Conservation (phyloP, 2,113 vertebrate genomes). For the Perca fluviatilis region DNA sequence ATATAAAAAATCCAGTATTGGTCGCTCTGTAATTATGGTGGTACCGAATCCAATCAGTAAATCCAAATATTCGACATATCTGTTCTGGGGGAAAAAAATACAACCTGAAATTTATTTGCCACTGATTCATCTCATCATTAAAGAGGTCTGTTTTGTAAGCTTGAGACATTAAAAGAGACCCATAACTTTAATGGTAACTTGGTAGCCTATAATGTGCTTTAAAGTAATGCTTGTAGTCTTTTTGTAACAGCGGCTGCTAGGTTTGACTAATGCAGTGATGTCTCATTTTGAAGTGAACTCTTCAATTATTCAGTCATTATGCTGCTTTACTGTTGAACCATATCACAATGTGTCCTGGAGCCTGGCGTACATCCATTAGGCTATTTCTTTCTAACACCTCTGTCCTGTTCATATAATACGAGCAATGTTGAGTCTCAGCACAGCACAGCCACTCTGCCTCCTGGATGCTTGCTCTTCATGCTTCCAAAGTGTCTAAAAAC, state of each 20-base stretch:
- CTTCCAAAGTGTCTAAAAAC: constrained; percentile 82
- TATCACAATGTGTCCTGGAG: constrained; percentile 35
- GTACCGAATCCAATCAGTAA: neutral
- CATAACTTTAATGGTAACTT: constrained; percentile 15
- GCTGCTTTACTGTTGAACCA: constrained; percentile 34
- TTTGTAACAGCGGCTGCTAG: constrained; percentile 7
- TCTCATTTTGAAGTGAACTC: constrained; percentile 52
- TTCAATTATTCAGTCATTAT: constrained; percentile 60
- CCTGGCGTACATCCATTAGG: constrained; percentile 54
- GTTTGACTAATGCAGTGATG: constrained; percentile 50
- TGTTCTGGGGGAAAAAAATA: neutral
- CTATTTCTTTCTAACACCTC: constrained; percentile 33
- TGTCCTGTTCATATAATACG: constrained; percentile 47
- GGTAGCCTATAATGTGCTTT: constrained; percentile 30
- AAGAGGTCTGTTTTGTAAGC: constrained; percentile 12
- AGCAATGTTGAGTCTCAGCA: constrained; percentile 55
- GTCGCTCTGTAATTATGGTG: neutral
- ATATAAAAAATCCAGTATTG: neutral
- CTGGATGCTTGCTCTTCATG: constrained; percentile 79
- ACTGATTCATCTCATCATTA: constrained; percentile 10
- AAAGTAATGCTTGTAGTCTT: constrained; percentile 25
- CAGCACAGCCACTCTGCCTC: constrained; percentile 71
- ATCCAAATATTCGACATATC: neutral
- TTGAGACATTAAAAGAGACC: constrained; percentile 7
- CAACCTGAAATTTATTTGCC: neutral